phyloP scores from a whole-genome alignment of 1,140 invertebrate species.

The Grapholita molesta region DNA sequence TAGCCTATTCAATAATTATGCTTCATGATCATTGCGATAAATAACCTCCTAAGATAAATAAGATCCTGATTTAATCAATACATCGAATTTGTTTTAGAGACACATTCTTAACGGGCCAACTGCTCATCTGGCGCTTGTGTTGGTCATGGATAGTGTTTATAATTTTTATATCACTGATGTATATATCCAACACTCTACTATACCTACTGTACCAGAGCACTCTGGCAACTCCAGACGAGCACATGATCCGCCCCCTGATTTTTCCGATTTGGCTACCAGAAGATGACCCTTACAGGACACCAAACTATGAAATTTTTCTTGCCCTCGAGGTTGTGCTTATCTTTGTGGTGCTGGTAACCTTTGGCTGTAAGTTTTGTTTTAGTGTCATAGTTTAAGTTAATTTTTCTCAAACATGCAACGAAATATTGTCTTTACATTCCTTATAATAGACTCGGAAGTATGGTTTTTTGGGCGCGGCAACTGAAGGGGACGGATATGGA shows the following conservation, averaged over 20 bases:
- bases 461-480: too few species aligned
- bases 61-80: background rate
- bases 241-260: constrained; percentile 38
- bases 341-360: constrained; percentile 33
- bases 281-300: constrained; percentile 50
- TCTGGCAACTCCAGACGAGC: constrained; percentile 37
- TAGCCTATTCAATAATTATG: too few species aligned
- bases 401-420: too few species aligned
- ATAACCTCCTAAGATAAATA: too few species aligned
- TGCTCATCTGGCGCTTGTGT: constrained; percentile 44
- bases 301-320: constrained; percentile 54
- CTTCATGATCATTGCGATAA: too few species aligned
- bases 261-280: constrained; percentile 51
- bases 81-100: constrained; percentile 31
- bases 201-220: constrained; percentile 38
- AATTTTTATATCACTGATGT: constrained; percentile 18
- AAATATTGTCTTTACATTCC: too few species aligned
- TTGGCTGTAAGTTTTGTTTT: constrained; percentile 37
- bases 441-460: too few species aligned
- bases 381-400: too few species aligned
- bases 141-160: constrained; percentile 34
- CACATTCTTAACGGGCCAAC: constrained; percentile 39
- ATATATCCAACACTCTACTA: constrained; percentile 23
- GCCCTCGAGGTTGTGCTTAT: constrained; percentile 27
- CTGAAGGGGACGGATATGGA: too few species aligned